Percentiles rank a stretch among this genome's conserved stretches.
Evolutionary conservation across 2,113 vertebrate genomes (phyloP).

Genomic region (Datnioides undecimradiatus): DNA sequence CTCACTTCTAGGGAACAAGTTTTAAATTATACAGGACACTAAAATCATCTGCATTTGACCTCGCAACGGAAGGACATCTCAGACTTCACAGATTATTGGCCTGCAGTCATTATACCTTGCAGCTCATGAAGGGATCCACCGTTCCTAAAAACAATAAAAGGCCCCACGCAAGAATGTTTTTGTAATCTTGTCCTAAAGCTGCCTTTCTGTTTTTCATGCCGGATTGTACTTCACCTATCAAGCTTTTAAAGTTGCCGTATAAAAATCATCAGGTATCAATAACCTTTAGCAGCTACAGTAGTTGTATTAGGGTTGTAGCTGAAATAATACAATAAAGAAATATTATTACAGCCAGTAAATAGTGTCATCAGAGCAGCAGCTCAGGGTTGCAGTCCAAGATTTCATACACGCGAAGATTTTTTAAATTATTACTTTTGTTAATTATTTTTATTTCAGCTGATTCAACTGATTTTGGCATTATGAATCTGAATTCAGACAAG

Average conservation of each 20-base stretch:
- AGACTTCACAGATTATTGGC: not conserved
- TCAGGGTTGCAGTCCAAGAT: no score
- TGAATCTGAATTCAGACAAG: no score
- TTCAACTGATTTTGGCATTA: no score
- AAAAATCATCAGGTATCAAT: not conserved
- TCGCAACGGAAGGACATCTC: not conserved
- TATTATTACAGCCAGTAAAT: not conserved
- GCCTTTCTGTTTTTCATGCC: not conserved
- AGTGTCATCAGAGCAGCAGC: not conserved
- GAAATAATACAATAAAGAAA: not conserved
- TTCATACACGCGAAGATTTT: no score
- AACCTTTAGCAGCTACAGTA: not conserved
- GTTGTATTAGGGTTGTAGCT: not conserved
- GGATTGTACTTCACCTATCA: not conserved
- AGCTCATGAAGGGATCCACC: not conserved
- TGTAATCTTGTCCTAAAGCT: not conserved
- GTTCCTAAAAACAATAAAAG: not conserved
- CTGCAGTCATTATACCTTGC: not conserved
- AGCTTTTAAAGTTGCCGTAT: not conserved
- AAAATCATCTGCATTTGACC: not conserved
- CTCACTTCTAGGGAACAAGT: not conserved
- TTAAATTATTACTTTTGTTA: no score
- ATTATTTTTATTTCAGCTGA: no score
- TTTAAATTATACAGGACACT: slow-evolving; percentile 2
- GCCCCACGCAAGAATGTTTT: not conserved